Percentiles rank a stretch among this genome's conserved stretches.
Evolutionary conservation across 2,797 vertebrate species (phyloP).

Genomic region (Halcyon leucocephala): DNA sequence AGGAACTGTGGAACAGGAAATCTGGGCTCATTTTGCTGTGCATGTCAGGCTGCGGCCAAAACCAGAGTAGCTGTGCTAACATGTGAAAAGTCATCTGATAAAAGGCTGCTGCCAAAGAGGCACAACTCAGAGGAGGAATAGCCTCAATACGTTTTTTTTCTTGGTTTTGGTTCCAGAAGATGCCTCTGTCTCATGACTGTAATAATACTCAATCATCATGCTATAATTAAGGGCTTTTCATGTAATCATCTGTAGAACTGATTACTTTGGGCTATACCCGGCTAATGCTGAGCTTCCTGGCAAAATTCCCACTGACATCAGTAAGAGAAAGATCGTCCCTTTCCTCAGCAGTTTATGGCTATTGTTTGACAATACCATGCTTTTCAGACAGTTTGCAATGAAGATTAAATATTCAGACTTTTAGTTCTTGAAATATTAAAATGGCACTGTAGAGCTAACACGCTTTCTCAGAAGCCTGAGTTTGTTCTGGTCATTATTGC

Average conservation of each 20-base stretch:
- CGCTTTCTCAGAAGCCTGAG: background rate
- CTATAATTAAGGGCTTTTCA: conserved; percentile 67
- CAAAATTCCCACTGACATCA: conserved; percentile 23
- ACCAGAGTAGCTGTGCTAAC: conserved; percentile 10
- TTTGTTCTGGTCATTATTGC: background rate
- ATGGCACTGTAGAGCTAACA: background rate
- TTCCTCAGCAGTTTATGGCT: background rate
- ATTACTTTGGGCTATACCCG: conserved; percentile 53
- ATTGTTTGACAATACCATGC: background rate
- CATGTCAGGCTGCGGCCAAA: background rate
- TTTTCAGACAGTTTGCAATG: background rate
- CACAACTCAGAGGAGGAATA: background rate
- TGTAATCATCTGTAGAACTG: conserved; percentile 46
- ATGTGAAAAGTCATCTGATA: conserved; percentile 28
- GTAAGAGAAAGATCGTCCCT: background rate
- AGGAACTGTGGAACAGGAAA: conserved; percentile 37
- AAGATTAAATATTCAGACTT: conserved; percentile 19
- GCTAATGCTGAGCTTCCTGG: conserved; percentile 46
- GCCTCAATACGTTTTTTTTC: background rate
- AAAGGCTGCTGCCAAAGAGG: background rate
- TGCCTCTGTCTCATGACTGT: conserved; percentile 47
- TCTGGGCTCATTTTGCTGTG: background rate
- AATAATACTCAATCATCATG: conserved; percentile 53
- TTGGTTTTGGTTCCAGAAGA: conserved; percentile 50
- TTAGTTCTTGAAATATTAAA: conserved; percentile 31